A percentile compares a stretch with the other conserved stretches of the same genome.
phyloP scores from a whole-genome alignment of 2,888 invertebrate genomes.

The Tipula vernalis region DNA sequence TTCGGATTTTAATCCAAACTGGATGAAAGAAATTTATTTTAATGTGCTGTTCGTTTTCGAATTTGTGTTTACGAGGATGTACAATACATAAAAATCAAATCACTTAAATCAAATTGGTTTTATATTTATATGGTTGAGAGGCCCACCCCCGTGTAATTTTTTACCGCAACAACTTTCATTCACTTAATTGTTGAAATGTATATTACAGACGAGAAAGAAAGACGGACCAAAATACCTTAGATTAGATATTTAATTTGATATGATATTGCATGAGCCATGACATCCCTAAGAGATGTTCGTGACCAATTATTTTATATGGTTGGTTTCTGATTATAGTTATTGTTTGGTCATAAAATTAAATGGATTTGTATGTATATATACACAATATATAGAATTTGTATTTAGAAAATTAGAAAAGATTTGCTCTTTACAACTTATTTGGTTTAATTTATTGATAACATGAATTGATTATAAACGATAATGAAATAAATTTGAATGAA shows the following conservation, averaged over 20 bases:
- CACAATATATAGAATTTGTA: neutral
- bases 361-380: neutral
- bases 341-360: conserved; percentile 4
- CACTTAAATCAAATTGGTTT: neutral
- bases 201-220: neutral
- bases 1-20: neutral
- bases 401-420: neutral
- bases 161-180: neutral
- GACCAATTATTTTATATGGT: neutral
- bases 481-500: neutral
- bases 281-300: neutral
- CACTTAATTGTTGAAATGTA: neutral
- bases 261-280: neutral
- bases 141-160: neutral
- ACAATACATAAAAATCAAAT: neutral
- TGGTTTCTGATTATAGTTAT: conserved; percentile 4
- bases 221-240: neutral
- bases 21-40: neutral
- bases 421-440: neutral
- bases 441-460: neutral
- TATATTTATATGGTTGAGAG: neutral
- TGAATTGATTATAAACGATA: neutral
- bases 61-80: neutral
- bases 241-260: neutral
- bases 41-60: neutral